Percentiles rank a stretch among this genome's conserved stretches.
Conservation (phyloP, 2,888 invertebrate species). For the Latrodectus hesperus region DNA sequence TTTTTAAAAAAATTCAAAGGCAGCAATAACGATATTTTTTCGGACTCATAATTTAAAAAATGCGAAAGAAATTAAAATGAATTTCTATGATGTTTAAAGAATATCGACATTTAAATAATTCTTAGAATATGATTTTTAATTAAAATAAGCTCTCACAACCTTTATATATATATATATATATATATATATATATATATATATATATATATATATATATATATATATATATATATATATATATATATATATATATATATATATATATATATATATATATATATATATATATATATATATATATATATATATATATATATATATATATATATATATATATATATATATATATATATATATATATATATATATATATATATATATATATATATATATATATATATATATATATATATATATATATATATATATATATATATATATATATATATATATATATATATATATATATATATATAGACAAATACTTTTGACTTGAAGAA, state of each 20-base stretch:
- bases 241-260: neutral
- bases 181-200: slow-evolving; percentile 7
- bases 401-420: slow-evolving; percentile 8
- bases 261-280: neutral
- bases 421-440: slow-evolving; percentile 16
- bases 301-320: slow-evolving; percentile 11
- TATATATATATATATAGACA: neutral
- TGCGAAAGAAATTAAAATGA: too few species aligned
- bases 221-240: neutral
- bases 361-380: neutral
- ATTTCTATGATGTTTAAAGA: too few species aligned
- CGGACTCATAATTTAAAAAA: too few species aligned
- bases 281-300: slow-evolving; percentile 6
- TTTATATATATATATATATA: neutral
- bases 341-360: neutral
- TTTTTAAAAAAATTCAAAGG: too few species aligned
- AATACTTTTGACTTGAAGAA: too few species aligned
- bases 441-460: neutral
- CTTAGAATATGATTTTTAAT: too few species aligned
- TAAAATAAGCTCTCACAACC: too few species aligned
- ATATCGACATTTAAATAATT: too few species aligned
- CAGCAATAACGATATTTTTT: too few species aligned
- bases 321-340: slow-evolving; percentile 4
- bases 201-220: slow-evolving; percentile 13
- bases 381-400: slow-evolving; percentile 3